Evolutionary conservation across 2,888 invertebrate genomes (phyloP), one percentile per base, ranked within the genome.

Genomic region (Hydriomena furcata): DNA sequence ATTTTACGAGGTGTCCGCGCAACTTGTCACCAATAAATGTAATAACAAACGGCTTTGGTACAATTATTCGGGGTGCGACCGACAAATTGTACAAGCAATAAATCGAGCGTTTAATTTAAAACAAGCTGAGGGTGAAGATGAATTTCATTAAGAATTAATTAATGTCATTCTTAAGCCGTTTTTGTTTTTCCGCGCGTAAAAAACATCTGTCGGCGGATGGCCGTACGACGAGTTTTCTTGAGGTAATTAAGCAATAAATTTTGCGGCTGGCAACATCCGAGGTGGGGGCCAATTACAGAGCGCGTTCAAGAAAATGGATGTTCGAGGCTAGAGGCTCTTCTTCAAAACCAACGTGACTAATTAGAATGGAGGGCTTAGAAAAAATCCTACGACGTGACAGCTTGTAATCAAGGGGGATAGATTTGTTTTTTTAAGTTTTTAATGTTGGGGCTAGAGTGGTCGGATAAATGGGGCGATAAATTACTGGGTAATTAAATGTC

Each of bases 241-340:
- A 88, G 91, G 91, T 91, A 91, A 91, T 91, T 91, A 91, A 91
- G 91, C 76, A 91, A 91, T 91, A 91, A 91, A 91, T 91, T 91
- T 87, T 78, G 84, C 73, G 80, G 83, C 87, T 81, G 84, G 84
- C 80, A 84, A 82, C 87, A 81, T 78, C 71, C 77, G 81, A 88
- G 86, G 88, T 88, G 81, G 86, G 84, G 88, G 82, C 80, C 85
- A 82, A 85, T 88, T 88, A 85, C 81, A 79, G 44, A 37, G 50
- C 52, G 82, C 86, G 74, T 84, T 88, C 84, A 83, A 82, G 82
- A 82, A 87, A 90, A 88, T 86, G 79, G 76, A 84, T 88, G 84
- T 78, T 82, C 74, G 24, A 24, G 38, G 65, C 74, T 75, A 75
- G 66, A 66, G n/a, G 74, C 71, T 61, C 63, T 36, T 23, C 7